These are phyloP conservation scores for Timandra comae DNA, from an alignment of 2,888 invertebrate genomes.

Conservation along the genomic window DNA sequence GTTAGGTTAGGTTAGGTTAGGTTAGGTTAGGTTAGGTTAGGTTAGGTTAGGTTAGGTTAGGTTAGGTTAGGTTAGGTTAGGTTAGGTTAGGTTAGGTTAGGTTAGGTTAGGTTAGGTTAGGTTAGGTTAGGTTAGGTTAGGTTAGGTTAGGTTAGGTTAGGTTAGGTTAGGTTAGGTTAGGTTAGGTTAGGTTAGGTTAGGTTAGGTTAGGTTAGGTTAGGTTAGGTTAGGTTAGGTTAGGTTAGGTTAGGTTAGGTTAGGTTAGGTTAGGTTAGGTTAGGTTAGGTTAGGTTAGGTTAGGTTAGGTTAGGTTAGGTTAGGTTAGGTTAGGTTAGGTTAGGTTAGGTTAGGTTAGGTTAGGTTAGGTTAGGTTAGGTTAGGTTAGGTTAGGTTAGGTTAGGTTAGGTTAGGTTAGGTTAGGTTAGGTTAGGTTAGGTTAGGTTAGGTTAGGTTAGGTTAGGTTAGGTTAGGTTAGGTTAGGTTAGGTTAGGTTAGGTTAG, in stretches of 20 bases:
- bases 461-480: constrained; percentile 2
- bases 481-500: constrained; percentile 2
- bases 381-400: constrained; percentile 2
- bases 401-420: constrained; percentile 2
- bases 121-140: constrained; percentile 3
- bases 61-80: not conserved
- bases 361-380: constrained; percentile 2
- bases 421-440: constrained; percentile 2
- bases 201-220: constrained; percentile 3
- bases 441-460: constrained; percentile 2
- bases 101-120: constrained; percentile 3
- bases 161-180: constrained; percentile 3
- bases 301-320: constrained; percentile 3
- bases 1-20: constrained; percentile 1
- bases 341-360: constrained; percentile 2
- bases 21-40: constrained; percentile 1
- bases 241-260: constrained; percentile 3
- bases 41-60: not conserved
- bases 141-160: constrained; percentile 3
- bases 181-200: constrained; percentile 3
- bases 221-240: constrained; percentile 3
- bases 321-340: constrained; percentile 2
- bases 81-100: constrained; percentile 1
- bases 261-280: constrained; percentile 3
- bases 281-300: constrained; percentile 3